Base-by-base conservation (phyloP, 2,113 vertebrate genomes). In the Felis catus region DNA sequence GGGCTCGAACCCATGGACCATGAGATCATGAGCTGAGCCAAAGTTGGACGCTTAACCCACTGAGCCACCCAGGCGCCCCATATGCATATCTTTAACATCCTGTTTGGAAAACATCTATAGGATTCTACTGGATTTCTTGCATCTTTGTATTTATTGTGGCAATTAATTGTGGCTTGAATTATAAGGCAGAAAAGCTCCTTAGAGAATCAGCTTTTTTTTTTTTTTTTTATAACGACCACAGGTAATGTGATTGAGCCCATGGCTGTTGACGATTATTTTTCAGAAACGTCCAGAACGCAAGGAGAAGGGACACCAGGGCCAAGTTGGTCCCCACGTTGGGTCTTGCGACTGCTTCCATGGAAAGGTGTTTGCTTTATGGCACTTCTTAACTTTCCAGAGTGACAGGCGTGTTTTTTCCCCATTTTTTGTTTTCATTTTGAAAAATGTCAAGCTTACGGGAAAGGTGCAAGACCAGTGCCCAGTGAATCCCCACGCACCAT, bases 381-480 rank as follows among this genome's bases (percentile, higher is more conserved):
- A 45, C 3, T 3, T 85, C 88, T 73, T 61, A 4, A 39, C 66
- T 21, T 71, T 73, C 63, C 70, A 80, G 39, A 88, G 21, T 33
- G 58, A 76, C 15, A 51, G 80, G 21, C 9, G 25, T 51, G 13
- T 16, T 79, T 78, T 45, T 8, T 21, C 61, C 29, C 45, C 12
- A 11, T 13, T 13, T 86, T 89, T 87, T 88, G 45, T n/a, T 90
- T 90, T 31, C 55, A 55, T 78, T 92, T 92, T 68, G 45, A 68
- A 90, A 79, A 55, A 25, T 53, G 79, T 84, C 89, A 53, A 55
- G 48, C 33, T 74, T 71, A 15, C 23, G 31, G 51, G 65, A 51
- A 93, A 68, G 33, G 15, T 19, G 27, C 78, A 51, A 63, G 33
- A 71, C 25, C 5, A 4, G 18, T 16, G 5, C 21, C 58, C 76